A percentile compares a stretch with the other conserved stretches of the same genome.
phyloP scores from a whole-genome alignment of 2,888 invertebrate genomes.

The Plemyria rubiginata region DNA sequence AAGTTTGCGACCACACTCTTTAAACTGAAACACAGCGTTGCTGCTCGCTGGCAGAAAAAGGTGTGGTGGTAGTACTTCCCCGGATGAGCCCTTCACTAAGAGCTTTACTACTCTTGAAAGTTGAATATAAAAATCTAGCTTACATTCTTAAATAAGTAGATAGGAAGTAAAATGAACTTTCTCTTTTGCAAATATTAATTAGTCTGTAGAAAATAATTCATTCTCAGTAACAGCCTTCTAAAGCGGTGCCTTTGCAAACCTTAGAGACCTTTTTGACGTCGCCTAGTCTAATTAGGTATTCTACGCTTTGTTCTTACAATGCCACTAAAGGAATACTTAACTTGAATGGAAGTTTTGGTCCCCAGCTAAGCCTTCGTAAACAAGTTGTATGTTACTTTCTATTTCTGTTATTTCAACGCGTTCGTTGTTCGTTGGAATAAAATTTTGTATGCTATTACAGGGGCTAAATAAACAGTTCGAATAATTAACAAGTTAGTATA shows the following conservation, averaged over 20 bases:
- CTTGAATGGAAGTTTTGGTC: not conserved
- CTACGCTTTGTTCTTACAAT: constrained; percentile 19
- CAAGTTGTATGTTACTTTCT: not conserved
- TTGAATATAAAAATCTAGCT: too few species aligned
- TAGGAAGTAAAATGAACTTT: not conserved
- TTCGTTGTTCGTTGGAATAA: too few species aligned
- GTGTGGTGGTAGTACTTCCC: too few species aligned
- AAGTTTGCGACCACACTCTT: too few species aligned
- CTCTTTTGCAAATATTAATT: not conserved
- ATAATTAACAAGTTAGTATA: too few species aligned
- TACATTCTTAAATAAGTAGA: too few species aligned
- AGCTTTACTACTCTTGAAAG: too few species aligned
- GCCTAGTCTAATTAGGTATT: constrained; percentile 29
- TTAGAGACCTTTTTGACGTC: constrained; percentile 10
- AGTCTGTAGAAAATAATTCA: not conserved
- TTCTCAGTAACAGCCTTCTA: constrained; percentile 17
- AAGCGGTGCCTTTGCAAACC: constrained; percentile 20
- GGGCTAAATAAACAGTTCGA: too few species aligned
- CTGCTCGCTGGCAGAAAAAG: too few species aligned
- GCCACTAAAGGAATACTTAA: not conserved
- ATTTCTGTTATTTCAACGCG: not conserved
- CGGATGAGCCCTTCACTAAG: too few species aligned
- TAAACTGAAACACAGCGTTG: too few species aligned
- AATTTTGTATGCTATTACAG: too few species aligned
- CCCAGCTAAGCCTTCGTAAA: not conserved